A percentile compares a stretch with the other conserved stretches of the same genome.
Conservation (phyloP, 2,888 invertebrate species). For the Ametastegia equiseti region DNA sequence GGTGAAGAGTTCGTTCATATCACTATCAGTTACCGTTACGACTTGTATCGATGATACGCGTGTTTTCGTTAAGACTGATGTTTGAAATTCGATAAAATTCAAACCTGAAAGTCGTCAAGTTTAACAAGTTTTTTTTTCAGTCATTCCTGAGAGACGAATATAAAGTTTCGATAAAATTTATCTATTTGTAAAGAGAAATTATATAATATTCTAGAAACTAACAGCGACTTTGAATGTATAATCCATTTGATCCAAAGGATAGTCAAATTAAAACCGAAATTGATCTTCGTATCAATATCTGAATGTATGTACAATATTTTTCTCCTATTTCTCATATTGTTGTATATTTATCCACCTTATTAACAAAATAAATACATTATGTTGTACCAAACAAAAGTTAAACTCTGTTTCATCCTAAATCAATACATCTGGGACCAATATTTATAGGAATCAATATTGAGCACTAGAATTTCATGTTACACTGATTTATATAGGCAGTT, state of each 20-base stretch:
- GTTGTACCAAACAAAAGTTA: too few relatives aligned
- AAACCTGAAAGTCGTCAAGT: neutral
- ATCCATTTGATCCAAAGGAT: too few relatives aligned
- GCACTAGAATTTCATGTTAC: too few relatives aligned
- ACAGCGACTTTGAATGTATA: too few relatives aligned
- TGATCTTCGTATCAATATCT: neutral
- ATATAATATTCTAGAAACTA: neutral
- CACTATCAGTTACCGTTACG: too few relatives aligned
- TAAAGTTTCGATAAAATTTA: neutral
- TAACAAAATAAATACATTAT: neutral
- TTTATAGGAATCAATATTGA: too few relatives aligned
- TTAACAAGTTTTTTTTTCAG: neutral
- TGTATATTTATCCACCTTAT: slow-evolving; percentile 2
- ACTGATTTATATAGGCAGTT: too few relatives aligned
- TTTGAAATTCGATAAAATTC: neutral
- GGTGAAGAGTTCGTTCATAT: too few relatives aligned
- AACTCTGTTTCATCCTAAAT: neutral
- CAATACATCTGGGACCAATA: too few relatives aligned
- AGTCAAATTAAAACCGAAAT: neutral
- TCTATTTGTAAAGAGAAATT: neutral
- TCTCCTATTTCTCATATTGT: neutral
- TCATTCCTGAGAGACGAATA: slow-evolving; percentile 7
- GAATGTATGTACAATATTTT: neutral
- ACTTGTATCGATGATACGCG: too few relatives aligned
- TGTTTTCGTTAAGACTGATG: neutral